Evolutionary conservation across 2,888 invertebrate genomes (phyloP).

Genomic region (Scelioninae gen. 1): DNA sequence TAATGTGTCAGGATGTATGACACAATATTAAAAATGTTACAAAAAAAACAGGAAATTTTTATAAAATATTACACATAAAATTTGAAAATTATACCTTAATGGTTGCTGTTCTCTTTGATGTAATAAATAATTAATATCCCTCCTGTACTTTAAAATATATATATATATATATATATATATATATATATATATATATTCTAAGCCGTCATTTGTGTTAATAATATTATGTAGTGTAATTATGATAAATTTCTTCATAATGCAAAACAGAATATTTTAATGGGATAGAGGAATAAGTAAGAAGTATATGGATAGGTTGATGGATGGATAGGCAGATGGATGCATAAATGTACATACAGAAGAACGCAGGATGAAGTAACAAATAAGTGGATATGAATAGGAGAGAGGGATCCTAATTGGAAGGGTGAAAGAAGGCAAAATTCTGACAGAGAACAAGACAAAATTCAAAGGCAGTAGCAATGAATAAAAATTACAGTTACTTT

Average conservation of each 20-base stretch:
- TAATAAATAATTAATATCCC: too few species aligned
- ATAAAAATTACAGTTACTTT: constrained; percentile 10
- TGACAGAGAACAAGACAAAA: neutral
- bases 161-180: too few species aligned
- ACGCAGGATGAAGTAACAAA: constrained; percentile 4
- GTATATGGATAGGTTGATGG: constrained; percentile 11
- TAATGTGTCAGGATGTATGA: too few species aligned
- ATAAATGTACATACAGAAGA: neutral
- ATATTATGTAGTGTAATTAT: constrained; percentile 13
- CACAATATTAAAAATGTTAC: too few species aligned
- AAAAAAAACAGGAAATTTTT: too few species aligned
- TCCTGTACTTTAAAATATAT: too few species aligned
- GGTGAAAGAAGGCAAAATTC: constrained; percentile 4
- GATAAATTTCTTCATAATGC: constrained; percentile 6
- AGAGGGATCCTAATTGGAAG: constrained; percentile 28
- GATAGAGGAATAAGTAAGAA: constrained; percentile 15
- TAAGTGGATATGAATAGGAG: constrained; percentile 19
- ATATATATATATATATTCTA: too few species aligned
- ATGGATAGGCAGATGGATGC: constrained; percentile 27
- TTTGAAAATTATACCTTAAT: too few species aligned
- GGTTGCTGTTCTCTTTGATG: too few species aligned
- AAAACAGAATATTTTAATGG: constrained; percentile 8
- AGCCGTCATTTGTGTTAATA: neutral
- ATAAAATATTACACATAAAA: too few species aligned
- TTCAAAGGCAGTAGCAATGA: neutral